phyloP scores from a whole-genome alignment of 2,113 vertebrate species.

The Lates calcarifer region DNA sequence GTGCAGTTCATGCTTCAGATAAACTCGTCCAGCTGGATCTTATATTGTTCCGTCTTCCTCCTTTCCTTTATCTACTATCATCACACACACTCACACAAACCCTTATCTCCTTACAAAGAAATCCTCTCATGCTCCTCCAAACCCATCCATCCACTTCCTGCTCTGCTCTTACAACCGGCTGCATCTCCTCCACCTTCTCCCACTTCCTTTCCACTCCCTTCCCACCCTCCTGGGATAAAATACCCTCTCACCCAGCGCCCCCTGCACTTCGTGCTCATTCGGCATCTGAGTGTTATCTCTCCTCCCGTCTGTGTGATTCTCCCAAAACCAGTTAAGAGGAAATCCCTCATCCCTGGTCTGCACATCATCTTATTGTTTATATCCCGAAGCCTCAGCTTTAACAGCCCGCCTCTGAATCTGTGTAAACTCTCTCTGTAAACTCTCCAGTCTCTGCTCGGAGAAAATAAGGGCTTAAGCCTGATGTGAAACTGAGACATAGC shows the following conservation, averaged over 20 bases:
- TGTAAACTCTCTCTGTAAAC: slow-evolving; percentile 4
- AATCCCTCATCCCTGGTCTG: slow-evolving; percentile 48
- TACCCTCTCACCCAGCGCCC: slow-evolving; percentile 2
- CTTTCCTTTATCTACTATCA: slow-evolving; percentile 31
- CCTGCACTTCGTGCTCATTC: slow-evolving; percentile 29
- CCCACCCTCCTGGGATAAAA: slow-evolving; percentile 53
- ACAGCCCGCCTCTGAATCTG: neutral
- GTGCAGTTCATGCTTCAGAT: slow-evolving; percentile 21
- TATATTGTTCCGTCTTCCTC: slow-evolving; percentile 22
- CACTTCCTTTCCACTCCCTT: slow-evolving; percentile 62
- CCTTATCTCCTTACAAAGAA: slow-evolving; percentile 50
- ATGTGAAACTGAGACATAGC: slow-evolving; percentile 11
- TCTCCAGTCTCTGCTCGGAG: slow-evolving; percentile 1
- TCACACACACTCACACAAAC: slow-evolving; percentile 25
- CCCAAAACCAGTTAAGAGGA: slow-evolving; percentile 49
- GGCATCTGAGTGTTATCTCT: slow-evolving; percentile 57
- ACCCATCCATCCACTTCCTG: slow-evolving; percentile 65
- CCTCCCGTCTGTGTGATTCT: slow-evolving; percentile 42
- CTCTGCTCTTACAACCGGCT: slow-evolving; percentile 50
- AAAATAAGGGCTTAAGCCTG: slow-evolving; percentile 13
- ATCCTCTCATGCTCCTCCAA: slow-evolving; percentile 43
- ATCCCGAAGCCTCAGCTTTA: slow-evolving; percentile 10
- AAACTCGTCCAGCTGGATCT: slow-evolving; percentile 60
- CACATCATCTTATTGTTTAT: slow-evolving; percentile 53
- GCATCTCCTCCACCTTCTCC: slow-evolving; percentile 66